These are phyloP conservation scores for Sinotaia quadrata DNA, from an alignment of 2,888 invertebrate species.

Conservation along the genomic window DNA sequence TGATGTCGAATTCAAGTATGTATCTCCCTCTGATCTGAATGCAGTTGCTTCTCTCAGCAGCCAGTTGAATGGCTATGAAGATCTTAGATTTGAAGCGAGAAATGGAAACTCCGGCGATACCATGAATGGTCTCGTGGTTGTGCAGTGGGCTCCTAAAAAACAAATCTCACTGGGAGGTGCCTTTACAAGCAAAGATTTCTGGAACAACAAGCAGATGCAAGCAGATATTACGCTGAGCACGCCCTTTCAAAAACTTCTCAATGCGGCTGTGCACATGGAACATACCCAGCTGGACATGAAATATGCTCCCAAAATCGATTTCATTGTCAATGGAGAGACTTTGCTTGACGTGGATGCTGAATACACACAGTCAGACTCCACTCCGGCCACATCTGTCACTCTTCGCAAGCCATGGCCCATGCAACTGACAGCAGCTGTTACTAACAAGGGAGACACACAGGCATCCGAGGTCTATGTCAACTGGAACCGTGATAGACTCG, in stretches of 20 bases:
- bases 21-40: slow-evolving; percentile 25
- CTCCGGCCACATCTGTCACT: slow-evolving; percentile 34
- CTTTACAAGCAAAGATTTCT: slow-evolving; percentile 3
- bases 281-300: slow-evolving; percentile 13
- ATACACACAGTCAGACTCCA: slow-evolving; percentile 7
- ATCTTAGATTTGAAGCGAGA: slow-evolving; percentile 28
- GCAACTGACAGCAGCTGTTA: slow-evolving; percentile 42
- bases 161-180: slow-evolving; percentile 22
- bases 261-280: slow-evolving; percentile 16
- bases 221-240: slow-evolving; percentile 25
- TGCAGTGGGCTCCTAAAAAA: slow-evolving; percentile 26
- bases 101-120: slow-evolving; percentile 17
- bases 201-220: slow-evolving; percentile 24
- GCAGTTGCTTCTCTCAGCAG: slow-evolving; percentile 25
- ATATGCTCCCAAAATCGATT: slow-evolving; percentile 20
- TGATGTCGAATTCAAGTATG: slow-evolving; percentile 27
- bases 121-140: slow-evolving; percentile 18
- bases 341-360: slow-evolving; percentile 33
- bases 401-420: slow-evolving; percentile 50
- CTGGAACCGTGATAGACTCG: slow-evolving; percentile 54
- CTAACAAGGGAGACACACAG: slow-evolving; percentile 42
- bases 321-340: slow-evolving; percentile 32
- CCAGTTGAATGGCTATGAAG: slow-evolving; percentile 14
- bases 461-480: slow-evolving; percentile 51
- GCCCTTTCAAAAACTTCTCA: slow-evolving; percentile 20